Base-by-base conservation (phyloP, 2,113 vertebrate genomes). In the Rhadina sibilatrix region DNA sequence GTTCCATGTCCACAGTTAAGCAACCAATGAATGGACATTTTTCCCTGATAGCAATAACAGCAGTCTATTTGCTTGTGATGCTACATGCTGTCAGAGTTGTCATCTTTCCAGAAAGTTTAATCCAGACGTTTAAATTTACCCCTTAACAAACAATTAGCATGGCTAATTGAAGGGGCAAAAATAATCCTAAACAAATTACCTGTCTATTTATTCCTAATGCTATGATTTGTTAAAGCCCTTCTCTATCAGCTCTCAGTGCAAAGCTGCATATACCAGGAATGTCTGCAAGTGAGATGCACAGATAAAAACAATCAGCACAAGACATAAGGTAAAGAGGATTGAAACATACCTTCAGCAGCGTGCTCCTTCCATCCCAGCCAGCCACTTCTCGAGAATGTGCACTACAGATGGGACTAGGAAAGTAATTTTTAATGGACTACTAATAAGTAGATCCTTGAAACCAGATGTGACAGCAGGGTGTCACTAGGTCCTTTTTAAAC, bases 341-440 rank as follows among this genome's bases (percentile, higher is more conserved):
- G 86, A 59, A 84, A 93, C 97, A n/a, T 98, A 98, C 97, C 98
- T 98, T 96, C 71, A 60, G 87, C 82, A 47, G 25, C 2, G 85
- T 83, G 65, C 64, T 93, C 49, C 63, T 84, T 97, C 80, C 83
- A 95, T 53, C 63, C 75, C 70, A 50, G 91, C 24, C 90, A 46
- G 83, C 9, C 89, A 35, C 30, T 69, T 86, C 93, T 95, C 69
- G 74, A 68, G 85, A 77, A 88, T 5, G 16, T 78, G 61, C 91
- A 76, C 91, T 96, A 93, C 76, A 64, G 94, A 95, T 49, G 60
- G 90, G 86, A 94, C 93, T 77, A 60, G 66, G 80, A 79, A 94
- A 94, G 92, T 93, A 75, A 94, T 94, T 74, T 90, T 92, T 76
- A 95, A 94, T 84, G 90, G 78, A 82, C 97, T 91, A 72, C 76